Conservation (phyloP, 2,797 vertebrate species). For the Cyclura pinguis region DNA sequence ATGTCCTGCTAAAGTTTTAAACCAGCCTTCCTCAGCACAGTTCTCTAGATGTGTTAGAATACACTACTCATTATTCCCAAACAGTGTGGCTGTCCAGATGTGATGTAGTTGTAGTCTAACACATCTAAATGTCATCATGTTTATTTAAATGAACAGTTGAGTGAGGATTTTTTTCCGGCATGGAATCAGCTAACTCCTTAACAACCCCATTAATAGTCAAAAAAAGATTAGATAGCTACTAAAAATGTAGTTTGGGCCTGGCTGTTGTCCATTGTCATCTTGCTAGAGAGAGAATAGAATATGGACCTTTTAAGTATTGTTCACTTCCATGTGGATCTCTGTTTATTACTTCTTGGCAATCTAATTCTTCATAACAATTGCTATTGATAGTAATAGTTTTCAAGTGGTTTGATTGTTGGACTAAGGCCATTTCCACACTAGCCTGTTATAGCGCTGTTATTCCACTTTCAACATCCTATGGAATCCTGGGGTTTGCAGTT, state of each 20-base stretch:
- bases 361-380: slow-evolving; percentile 9
- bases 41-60: too few species aligned
- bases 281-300: not conserved
- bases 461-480: too few species aligned
- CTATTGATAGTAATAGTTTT: slow-evolving; percentile 27
- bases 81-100: too few species aligned
- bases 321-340: not conserved
- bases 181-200: not conserved
- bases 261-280: not conserved
- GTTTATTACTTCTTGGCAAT: slow-evolving; percentile 28
- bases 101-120: too few species aligned
- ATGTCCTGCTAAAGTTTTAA: not conserved
- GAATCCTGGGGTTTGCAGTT: too few species aligned
- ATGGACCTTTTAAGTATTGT: slow-evolving; percentile 11
- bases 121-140: too few species aligned
- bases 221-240: not conserved
- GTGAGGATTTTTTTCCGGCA: not conserved
- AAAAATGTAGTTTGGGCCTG: not conserved
- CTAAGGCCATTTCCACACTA: too few species aligned
- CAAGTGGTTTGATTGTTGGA: not conserved
- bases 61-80: too few species aligned
- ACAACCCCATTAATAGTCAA: not conserved
- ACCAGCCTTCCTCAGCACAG: too few species aligned
- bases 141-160: not conserved
- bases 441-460: too few species aligned